A percentile compares a stretch with the other conserved stretches of the same genome.
These are phyloP conservation scores for Philaethria dido DNA, from an alignment of 2,888 invertebrate genomes.

Conservation along the genomic window DNA sequence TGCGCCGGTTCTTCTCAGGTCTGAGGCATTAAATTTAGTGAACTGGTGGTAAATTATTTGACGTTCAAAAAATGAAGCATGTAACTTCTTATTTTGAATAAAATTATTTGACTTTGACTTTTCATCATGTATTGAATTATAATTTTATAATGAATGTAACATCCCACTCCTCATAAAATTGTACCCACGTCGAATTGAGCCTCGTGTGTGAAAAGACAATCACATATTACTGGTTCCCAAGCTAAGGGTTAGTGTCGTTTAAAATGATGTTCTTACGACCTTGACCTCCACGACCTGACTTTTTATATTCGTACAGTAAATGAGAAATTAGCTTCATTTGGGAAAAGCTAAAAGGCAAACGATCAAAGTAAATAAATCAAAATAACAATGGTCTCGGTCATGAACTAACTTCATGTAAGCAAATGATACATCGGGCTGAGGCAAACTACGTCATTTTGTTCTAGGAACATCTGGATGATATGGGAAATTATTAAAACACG, in stretches of 20 bases:
- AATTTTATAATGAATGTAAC: neutral
- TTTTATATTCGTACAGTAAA: slow-evolving; percentile 12
- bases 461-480: slow-evolving; percentile 1
- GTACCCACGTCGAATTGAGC: slow-evolving; percentile 6
- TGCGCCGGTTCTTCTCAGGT: too few species aligned
- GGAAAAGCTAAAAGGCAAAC: slow-evolving; percentile 21
- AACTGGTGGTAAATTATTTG: too few species aligned
- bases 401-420: slow-evolving; percentile 20
- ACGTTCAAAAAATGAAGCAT: too few species aligned
- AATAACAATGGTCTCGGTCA: slow-evolving; percentile 14
- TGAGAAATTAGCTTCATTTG: slow-evolving; percentile 6
- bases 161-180: neutral
- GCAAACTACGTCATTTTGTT: neutral
- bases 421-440: slow-evolving; percentile 5
- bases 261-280: slow-evolving; percentile 27
- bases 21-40: too few species aligned
- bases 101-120: too few species aligned
- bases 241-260: slow-evolving; percentile 29
- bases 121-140: neutral
- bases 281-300: slow-evolving; percentile 24
- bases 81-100: too few species aligned
- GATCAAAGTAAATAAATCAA: slow-evolving; percentile 15
- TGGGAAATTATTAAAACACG: neutral
- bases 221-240: slow-evolving; percentile 18
- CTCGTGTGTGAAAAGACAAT: slow-evolving; percentile 33